Percentiles rank a stretch among this genome's conserved stretches.
Evolutionary conservation across 1,140 invertebrate genomes (phyloP).

Genomic region (Lordiphosa stackelbergi): DNA sequence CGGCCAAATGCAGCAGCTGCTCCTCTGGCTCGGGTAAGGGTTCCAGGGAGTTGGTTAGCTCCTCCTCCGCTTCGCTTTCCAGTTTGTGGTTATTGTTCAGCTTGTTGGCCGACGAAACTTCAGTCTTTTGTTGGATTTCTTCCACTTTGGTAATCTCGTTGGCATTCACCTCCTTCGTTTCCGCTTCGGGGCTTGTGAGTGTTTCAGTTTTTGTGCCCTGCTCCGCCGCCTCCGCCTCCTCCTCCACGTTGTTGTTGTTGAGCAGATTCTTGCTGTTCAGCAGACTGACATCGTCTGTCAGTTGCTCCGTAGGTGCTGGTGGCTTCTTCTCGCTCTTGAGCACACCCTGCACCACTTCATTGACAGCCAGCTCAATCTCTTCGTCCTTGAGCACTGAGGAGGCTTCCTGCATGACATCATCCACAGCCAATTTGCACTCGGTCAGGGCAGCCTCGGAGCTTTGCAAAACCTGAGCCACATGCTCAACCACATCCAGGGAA

Average conservation of each 20-base stretch:
- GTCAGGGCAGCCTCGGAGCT: conserved; percentile 80
- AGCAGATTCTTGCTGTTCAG: conserved; percentile 73
- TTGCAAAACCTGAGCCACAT: conserved; percentile 80
- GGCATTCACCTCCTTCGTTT: conserved; percentile 52
- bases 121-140: conserved; percentile 54
- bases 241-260: conserved; percentile 58
- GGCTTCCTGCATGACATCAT: conserved; percentile 74
- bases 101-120: conserved; percentile 64
- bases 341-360: conserved; percentile 78
- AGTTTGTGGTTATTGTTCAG: conserved; percentile 64
- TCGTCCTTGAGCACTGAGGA: conserved; percentile 79
- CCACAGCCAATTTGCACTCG: conserved; percentile 71
- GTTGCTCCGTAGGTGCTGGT: conserved; percentile 2
- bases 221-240: neutral
- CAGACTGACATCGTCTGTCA: conserved; percentile 51
- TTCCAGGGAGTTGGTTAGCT: conserved; percentile 3
- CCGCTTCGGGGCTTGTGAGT: conserved; percentile 4
- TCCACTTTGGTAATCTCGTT: conserved; percentile 40
- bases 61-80: conserved; percentile 5
- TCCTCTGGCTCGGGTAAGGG: conserved; percentile 1
- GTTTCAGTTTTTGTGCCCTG: conserved; percentile 1
- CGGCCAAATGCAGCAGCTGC: conserved; percentile 24
- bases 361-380: conserved; percentile 78
- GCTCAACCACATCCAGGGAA: conserved; percentile 78
- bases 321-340: conserved; percentile 72